phyloP scores from a whole-genome alignment of 2,113 vertebrate genomes.

The Grantiella picta region DNA sequence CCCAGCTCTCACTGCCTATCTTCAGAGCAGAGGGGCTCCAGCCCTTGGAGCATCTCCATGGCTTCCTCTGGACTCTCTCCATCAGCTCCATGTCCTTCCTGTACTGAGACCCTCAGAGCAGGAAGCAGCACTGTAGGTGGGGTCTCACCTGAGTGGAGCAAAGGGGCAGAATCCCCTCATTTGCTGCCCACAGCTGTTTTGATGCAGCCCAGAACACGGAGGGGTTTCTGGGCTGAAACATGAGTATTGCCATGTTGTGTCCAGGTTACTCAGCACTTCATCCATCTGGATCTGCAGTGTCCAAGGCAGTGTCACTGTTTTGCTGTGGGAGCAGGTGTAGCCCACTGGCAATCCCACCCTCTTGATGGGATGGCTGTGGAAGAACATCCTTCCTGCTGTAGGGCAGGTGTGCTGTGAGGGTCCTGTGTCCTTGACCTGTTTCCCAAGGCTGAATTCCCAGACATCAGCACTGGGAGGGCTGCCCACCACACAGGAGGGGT shows the following conservation, averaged over 20 bases:
- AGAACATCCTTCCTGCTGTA: background rate
- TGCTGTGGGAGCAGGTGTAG: fast-evolving
- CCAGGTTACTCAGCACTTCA: background rate
- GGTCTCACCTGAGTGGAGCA: background rate
- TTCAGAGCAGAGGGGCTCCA: background rate
- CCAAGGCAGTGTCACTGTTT: background rate
- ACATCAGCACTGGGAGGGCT: background rate
- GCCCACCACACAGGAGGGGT: too few relatives aligned
- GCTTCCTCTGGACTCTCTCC: background rate
- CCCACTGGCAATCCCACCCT: fast-evolving
- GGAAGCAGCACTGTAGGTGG: background rate
- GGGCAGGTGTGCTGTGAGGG: background rate
- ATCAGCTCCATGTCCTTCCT: background rate
- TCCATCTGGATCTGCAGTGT: background rate
- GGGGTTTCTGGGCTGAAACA: background rate
- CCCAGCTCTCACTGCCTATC: background rate
- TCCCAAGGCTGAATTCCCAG: background rate
- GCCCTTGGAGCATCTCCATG: background rate
- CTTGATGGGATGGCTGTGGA: background rate
- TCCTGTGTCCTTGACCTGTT: background rate
- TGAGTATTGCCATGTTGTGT: background rate
- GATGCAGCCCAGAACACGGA: background rate
- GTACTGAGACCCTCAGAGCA: background rate
- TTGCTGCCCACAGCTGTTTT: background rate
- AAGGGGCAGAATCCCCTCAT: background rate